A percentile compares a stretch with the other conserved stretches of the same genome.
Evolutionary conservation across 2,797 vertebrate genomes (phyloP).

Genomic region (Sparidentex hasta): DNA sequence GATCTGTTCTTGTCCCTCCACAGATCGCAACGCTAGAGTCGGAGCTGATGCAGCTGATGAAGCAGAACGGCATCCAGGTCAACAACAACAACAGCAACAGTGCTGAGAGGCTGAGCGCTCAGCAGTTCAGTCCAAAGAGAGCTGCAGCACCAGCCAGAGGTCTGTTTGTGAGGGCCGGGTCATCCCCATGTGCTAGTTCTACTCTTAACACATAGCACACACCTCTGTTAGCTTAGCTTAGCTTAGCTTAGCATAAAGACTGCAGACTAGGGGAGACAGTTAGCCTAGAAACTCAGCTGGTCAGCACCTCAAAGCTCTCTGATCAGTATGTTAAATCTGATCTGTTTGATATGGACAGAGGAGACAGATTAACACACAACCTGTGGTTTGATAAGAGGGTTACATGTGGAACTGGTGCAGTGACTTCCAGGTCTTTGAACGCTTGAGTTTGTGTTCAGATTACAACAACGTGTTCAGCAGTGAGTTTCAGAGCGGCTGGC

Average conservation of each 20-base stretch:
- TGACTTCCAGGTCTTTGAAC: too few species aligned
- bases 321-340: not conserved
- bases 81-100: conserved; percentile 98
- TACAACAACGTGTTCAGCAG: not conserved
- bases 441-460: too few species aligned
- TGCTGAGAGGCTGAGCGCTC: conserved; percentile 66
- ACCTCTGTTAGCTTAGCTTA: not conserved
- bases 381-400: not conserved
- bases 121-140: conserved; percentile 57
- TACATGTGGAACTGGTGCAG: too few species aligned
- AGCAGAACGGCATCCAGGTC: conserved; percentile 95
- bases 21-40: conserved; percentile 95
- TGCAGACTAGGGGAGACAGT: not conserved
- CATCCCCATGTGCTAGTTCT: not conserved
- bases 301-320: not conserved
- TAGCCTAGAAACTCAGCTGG: not conserved
- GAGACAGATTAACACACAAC: not conserved
- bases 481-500: not conserved
- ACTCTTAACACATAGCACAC: too few species aligned
- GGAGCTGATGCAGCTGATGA: conserved; percentile 95
- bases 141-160: conserved; percentile 64
- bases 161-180: conserved; percentile 43
- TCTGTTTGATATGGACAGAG: too few species aligned
- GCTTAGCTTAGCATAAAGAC: not conserved
- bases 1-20: conserved; percentile 31